Evolutionary conservation across 2,797 vertebrate species (phyloP), one percentile per base, ranked within the genome.

Genomic region (Sphaeramia orbicularis): DNA sequence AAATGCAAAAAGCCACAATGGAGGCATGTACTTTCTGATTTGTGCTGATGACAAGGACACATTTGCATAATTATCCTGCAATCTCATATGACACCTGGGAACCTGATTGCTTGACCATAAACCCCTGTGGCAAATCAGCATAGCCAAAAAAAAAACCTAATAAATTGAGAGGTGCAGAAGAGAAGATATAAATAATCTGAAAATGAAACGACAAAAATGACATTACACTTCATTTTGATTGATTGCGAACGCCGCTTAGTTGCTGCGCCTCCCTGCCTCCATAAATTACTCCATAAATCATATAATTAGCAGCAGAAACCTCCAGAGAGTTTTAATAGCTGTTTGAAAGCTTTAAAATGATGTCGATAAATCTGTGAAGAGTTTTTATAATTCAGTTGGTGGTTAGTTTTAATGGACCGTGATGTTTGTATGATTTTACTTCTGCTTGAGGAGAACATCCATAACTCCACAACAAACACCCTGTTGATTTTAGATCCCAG

Each of bases 211-310:
- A 66, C 2, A 57, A 45, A 41, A 76, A 60, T 64, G 49, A 83
- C 66, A 63, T 56, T 32, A 36, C 38, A 74, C 58, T 77, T 76
- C 44, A 24, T 52, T 82, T 65, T 85, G 86, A 89, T 74, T 84
- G 72, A 90, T 86, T 55, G 53, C 47, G 36, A 76, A 43, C 45
- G 48, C 50, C 61, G 35, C 38, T 80, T 12, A 4, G 42, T 65
- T 70, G 58, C 72, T 6, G 19, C 74, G 65, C 67, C 69, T 73
- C 72, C 71, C 38, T 48, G 42, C 64, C 71, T 68, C 64, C 49
- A 67, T 83, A 86, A 86, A 82, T 70, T 65, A 73, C 50, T 18
- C 67, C 65, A 83, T 90, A 84, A 85, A 88, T 91, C 83, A 85
- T 60, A 32, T 57, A 75, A 87, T 89, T 91, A 84, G 74, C 69